phyloP scores from a whole-genome alignment of 2,888 invertebrate species.

The Cremastobaeus sp. region DNA sequence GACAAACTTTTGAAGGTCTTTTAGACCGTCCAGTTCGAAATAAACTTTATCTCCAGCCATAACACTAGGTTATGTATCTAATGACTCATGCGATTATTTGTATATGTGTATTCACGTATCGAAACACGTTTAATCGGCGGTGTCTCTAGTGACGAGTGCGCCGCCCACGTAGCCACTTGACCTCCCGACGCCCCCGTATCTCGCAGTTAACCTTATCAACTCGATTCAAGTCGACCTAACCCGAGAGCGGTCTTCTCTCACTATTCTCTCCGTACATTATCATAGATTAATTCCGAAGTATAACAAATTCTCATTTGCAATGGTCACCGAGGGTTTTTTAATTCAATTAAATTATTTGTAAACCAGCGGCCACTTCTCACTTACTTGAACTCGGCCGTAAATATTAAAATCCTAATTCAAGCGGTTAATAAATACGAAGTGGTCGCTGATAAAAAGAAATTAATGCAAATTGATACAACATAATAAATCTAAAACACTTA shows the following conservation, averaged over 20 bases:
- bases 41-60: too few relatives aligned
- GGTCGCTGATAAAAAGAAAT: too few relatives aligned
- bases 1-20: not conserved
- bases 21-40: too few relatives aligned
- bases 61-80: constrained; percentile 7
- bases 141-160: constrained; percentile 72
- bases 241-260: constrained; percentile 62
- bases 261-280: constrained; percentile 17
- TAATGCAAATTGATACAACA: too few relatives aligned
- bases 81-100: constrained; percentile 42
- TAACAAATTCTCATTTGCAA: not conserved
- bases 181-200: constrained; percentile 77
- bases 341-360: too few relatives aligned
- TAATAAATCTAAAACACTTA: too few relatives aligned
- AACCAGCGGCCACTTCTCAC: too few relatives aligned
- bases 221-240: constrained; percentile 74
- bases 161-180: constrained; percentile 77
- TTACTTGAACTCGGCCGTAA: too few relatives aligned
- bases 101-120: constrained; percentile 57
- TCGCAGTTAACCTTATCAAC: constrained; percentile 78
- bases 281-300: constrained; percentile 23
- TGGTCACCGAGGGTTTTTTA: too few relatives aligned
- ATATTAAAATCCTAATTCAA: too few relatives aligned
- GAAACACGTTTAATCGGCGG: constrained; percentile 70
- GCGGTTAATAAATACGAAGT: too few relatives aligned